phyloP scores from a whole-genome alignment of 2,888 invertebrate genomes.

The Tiphia femorata region DNA sequence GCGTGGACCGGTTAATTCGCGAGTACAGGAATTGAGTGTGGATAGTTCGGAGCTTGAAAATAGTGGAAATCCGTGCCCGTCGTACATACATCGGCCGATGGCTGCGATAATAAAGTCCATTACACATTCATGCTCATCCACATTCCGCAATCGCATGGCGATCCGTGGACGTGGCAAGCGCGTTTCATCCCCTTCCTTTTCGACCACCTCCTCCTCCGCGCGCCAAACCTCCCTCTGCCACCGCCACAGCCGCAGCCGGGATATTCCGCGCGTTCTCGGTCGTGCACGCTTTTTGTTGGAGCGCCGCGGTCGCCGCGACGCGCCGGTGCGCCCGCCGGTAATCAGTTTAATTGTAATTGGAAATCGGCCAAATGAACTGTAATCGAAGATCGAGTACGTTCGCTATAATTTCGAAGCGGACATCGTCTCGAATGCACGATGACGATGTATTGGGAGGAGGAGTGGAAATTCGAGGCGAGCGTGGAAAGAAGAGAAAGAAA shows the following conservation, averaged over 20 bases:
- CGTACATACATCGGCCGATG: conserved; percentile 27
- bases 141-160: conserved; percentile 30
- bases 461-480: too few relatives aligned
- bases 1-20: conserved; percentile 4
- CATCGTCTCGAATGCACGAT: too few relatives aligned
- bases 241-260: conserved; percentile 6
- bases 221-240: too few relatives aligned
- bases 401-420: conserved; percentile 38
- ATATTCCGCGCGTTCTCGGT: conserved; percentile 2
- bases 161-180: too few relatives aligned
- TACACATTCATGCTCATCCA: conserved; percentile 34
- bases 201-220: neutral
- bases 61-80: conserved; percentile 22
- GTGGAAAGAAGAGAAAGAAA: too few relatives aligned
- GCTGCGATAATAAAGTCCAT: conserved; percentile 42
- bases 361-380: conserved; percentile 58
- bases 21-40: conserved; percentile 12
- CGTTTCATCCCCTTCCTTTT: neutral
- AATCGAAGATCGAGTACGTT: conserved; percentile 41
- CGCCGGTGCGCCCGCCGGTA: too few relatives aligned
- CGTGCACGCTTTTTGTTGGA: conserved; percentile 46
- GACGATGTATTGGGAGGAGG: too few relatives aligned
- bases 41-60: conserved; percentile 30
- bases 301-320: conserved; percentile 19
- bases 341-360: conserved; percentile 60